These are phyloP conservation scores for Synanthedon andrenaeformis DNA, from an alignment of 2,888 invertebrate genomes.

Conservation along the genomic window DNA sequence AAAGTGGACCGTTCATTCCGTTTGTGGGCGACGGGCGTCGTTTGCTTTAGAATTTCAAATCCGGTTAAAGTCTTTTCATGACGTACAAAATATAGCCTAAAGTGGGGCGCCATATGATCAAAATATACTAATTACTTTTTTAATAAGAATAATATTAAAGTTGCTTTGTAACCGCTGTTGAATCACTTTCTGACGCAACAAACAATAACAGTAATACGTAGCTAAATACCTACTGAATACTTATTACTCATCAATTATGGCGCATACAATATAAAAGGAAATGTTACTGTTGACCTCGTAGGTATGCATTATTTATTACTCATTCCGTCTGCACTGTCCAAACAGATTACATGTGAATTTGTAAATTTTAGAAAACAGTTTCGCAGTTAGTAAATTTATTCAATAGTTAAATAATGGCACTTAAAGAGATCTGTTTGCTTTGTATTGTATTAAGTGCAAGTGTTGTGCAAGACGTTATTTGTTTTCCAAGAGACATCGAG, in stretches of 20 bases:
- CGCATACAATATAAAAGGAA: conserved; percentile 2
- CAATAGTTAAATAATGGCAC: conserved; percentile 3
- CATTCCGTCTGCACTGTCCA: background rate
- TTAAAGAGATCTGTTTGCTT: conserved; percentile 9
- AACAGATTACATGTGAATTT: background rate
- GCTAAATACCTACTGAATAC: background rate
- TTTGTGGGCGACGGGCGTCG: too few species aligned
- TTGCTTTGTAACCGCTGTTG: background rate
- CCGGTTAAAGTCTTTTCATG: too few species aligned
- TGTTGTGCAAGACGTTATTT: conserved; percentile 14
- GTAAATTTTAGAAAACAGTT: background rate
- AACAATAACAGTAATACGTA: background rate
- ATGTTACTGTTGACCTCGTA: conserved; percentile 18
- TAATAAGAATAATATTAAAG: too few species aligned
- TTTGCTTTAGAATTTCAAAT: too few species aligned
- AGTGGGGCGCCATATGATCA: too few species aligned
- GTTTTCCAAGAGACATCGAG: conserved; percentile 22
- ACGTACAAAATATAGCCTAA: too few species aligned
- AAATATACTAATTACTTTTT: too few species aligned
- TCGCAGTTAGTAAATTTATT: background rate
- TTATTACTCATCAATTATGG: background rate
- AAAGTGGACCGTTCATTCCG: too few species aligned
- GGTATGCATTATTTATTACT: background rate
- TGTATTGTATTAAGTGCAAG: conserved; percentile 13
- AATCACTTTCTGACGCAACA: background rate